Evolutionary conservation across 1,140 invertebrate species (phyloP), one percentile per base, ranked within the genome.

Genomic region (Brachionus angularis): DNA sequence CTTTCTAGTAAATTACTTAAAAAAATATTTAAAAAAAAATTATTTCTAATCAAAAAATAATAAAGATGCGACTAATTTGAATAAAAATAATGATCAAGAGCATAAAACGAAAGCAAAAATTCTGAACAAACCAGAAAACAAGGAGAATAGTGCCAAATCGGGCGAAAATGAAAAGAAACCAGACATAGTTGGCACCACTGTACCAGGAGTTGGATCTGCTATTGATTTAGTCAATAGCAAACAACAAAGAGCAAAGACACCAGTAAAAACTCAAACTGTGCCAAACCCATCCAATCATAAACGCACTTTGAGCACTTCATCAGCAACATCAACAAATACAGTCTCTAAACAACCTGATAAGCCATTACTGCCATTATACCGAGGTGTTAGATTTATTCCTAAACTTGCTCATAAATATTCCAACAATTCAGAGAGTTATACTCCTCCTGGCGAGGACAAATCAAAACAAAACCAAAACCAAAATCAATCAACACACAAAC

Each of bases 371-470:
- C 62, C 62, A 12, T 33, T 67, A 33, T 47, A 67, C 14, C 46
- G 47, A 47, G 62, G 62, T 2, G 47, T 67, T 27, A 67, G 31
- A 23, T 67, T 67, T 21, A 50, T 67, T 12, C 62, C 62, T 16
- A 67, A 67, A 47, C 7, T 58, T 23, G 53, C 33, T 36, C 53
- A 58, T 39, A 58, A 58, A 29, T 36, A n/a, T 39, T 58, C 33
- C 21, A 12, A 23, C 53, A 23, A 16, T 18, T 3, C 21, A 18
- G 53, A 58, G 10, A 39, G 34, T 36, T 58, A 58, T 12, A 39
- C 34, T 1, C 33, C 53, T 7, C 8, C 5, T 5, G 39, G 39
- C 16, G 16, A 42, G 14, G 3, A 14, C 39, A 14, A n/a, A 14
- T 42, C 39, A 42, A 14, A 7, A 8, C 3, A 1, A 27, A 58